Evolutionary conservation across 2,888 invertebrate genomes (phyloP).

Genomic region (Homarus gammarus): DNA sequence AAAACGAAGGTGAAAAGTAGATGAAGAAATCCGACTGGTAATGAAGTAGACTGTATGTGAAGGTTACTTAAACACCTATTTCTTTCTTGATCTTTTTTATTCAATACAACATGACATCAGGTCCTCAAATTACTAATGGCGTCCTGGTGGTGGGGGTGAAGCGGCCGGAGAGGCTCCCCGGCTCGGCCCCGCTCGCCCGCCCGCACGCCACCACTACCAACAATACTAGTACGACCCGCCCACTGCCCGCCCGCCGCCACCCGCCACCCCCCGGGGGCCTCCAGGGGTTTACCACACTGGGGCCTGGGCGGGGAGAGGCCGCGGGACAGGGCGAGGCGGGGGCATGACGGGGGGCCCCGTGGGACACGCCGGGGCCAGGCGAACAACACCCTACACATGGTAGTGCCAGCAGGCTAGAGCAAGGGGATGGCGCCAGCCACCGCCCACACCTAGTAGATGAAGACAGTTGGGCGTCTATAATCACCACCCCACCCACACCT

Average conservation of each 20-base stretch:
- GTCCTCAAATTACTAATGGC: conserved; percentile 74
- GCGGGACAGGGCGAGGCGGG: conserved; percentile 16
- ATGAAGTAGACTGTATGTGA: background rate
- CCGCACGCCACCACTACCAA: conserved; percentile 41
- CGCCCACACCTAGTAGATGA: background rate
- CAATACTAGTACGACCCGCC: conserved; percentile 40
- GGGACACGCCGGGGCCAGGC: conserved; percentile 22
- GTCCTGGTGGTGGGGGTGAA: conserved; percentile 71
- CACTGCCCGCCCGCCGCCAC: conserved; percentile 44
- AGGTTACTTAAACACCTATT: conserved; percentile 2
- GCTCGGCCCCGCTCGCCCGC: conserved; percentile 49
- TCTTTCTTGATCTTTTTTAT: conserved; percentile 72
- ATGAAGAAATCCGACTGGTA: no score
- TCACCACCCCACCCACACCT: background rate
- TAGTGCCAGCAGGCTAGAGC: conserved; percentile 1
- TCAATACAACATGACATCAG: conserved; percentile 74
- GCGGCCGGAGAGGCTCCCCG: conserved; percentile 57
- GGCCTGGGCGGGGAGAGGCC: conserved; percentile 9
- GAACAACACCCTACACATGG: conserved; percentile 3
- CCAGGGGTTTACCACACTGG: background rate
- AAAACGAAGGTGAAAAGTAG: no score
- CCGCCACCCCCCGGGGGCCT: conserved; percentile 41
- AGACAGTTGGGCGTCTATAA: background rate
- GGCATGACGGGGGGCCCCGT: conserved; percentile 30
- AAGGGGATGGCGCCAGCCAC: background rate